A percentile compares a stretch with the other conserved stretches of the same genome.
phyloP scores from a whole-genome alignment of 2,888 invertebrate genomes.

The Petrolisthes manimaculis region DNA sequence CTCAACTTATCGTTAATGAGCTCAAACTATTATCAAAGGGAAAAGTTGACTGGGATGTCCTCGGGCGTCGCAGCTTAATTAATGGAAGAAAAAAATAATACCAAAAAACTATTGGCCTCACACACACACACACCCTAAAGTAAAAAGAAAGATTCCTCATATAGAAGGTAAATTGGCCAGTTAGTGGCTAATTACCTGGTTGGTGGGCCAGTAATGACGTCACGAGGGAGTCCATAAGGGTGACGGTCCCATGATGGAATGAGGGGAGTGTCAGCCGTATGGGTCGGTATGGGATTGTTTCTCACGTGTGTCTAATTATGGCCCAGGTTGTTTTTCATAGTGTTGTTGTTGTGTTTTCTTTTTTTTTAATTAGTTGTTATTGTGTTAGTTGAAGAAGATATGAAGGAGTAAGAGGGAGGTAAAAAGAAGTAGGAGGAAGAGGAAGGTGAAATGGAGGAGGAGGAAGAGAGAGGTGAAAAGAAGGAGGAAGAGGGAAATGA shows the following conservation, averaged over 20 bases:
- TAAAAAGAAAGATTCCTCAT: not conserved
- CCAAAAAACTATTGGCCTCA: too few relatives aligned
- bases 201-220: conserved; percentile 3
- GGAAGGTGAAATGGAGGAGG: not conserved
- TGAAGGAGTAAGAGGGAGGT: not conserved
- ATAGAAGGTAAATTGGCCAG: not conserved
- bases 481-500: not conserved
- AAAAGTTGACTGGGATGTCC: too few relatives aligned
- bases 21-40: too few relatives aligned
- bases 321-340: not conserved
- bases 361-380: not conserved
- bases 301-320: not conserved
- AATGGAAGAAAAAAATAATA: too few relatives aligned
- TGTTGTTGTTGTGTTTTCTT: not conserved
- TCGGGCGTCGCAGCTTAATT: too few relatives aligned
- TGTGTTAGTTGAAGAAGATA: not conserved
- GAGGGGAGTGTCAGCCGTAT: too few relatives aligned
- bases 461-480: not conserved
- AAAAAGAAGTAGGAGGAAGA: not conserved
- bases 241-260: conserved; percentile 12
- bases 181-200: conserved; percentile 17
- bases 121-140: not conserved
- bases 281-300: not conserved
- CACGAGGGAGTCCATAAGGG: not conserved
- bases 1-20: too few relatives aligned